phyloP scores from a whole-genome alignment of 2,888 invertebrate genomes.

The Erebia aethiops region DNA sequence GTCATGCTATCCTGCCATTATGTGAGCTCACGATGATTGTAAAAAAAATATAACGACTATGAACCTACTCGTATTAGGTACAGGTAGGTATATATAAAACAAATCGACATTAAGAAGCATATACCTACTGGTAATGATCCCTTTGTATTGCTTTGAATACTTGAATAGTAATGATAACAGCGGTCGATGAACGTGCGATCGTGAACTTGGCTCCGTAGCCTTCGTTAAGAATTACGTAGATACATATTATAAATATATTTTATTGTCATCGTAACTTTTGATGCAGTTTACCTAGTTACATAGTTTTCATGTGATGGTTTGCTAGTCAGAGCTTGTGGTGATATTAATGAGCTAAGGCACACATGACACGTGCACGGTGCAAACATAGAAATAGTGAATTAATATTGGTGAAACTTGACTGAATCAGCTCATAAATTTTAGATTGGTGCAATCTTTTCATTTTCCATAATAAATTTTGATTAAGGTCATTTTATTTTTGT shows the following conservation, averaged over 20 bases:
- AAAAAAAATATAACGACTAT: slow-evolving; percentile 1
- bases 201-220: slow-evolving; percentile 74
- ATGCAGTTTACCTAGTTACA: slow-evolving; percentile 11
- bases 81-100: slow-evolving; percentile 4
- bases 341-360: too few relatives aligned
- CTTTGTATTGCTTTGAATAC: slow-evolving; percentile 64
- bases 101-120: slow-evolving; percentile 16
- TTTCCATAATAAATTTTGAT: too few relatives aligned
- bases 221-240: slow-evolving; percentile 53
- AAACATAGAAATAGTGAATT: too few relatives aligned
- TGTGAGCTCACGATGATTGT: neutral
- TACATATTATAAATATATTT: slow-evolving; percentile 48
- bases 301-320: neutral
- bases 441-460: too few relatives aligned
- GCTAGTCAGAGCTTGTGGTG: neutral
- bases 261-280: slow-evolving; percentile 50
- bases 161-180: slow-evolving; percentile 59
- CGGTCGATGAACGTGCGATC: slow-evolving; percentile 70
- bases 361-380: too few relatives aligned
- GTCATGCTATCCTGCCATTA: neutral
- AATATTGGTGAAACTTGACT: too few relatives aligned
- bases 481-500: too few relatives aligned
- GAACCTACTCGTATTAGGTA: neutral
- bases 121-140: slow-evolving; percentile 40
- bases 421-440: too few relatives aligned